phyloP scores from a whole-genome alignment of 2,888 invertebrate genomes.

The Sepiola atlantica region DNA sequence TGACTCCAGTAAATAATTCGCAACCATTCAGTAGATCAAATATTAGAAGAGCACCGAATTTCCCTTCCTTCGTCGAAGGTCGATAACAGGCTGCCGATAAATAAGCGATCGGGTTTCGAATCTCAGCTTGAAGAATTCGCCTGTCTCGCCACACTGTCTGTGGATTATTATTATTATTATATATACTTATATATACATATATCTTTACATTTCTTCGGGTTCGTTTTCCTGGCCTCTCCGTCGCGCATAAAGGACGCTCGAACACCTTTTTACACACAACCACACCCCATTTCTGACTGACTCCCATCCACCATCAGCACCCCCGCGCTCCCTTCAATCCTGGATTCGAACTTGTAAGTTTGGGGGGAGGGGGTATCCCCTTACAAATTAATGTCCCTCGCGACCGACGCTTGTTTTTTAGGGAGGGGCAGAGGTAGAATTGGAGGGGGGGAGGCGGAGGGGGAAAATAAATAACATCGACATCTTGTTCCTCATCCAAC shows the following conservation, averaged over 20 bases:
- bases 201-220: too few species aligned
- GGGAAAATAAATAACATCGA: neutral
- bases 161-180: too few species aligned
- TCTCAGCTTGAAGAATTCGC: too few species aligned
- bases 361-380: neutral
- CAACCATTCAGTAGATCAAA: too few species aligned
- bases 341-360: neutral
- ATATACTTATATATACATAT: too few species aligned
- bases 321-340: neutral
- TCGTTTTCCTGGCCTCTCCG: neutral
- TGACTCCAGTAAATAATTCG: too few species aligned
- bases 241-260: neutral
- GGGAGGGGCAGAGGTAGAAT: neutral
- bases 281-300: neutral
- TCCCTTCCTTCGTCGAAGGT: too few species aligned
- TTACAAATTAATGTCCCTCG: slow-evolving; percentile 36
- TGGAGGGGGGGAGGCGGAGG: too few species aligned
- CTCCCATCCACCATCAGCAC: neutral
- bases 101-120: too few species aligned
- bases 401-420: slow-evolving; percentile 32
- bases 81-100: too few species aligned
- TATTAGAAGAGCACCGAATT: too few species aligned
- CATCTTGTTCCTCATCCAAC: slow-evolving; percentile 18
- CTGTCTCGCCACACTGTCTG: too few species aligned
- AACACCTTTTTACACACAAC: neutral